A percentile compares a stretch with the other conserved stretches of the same genome.
Evolutionary conservation across 1,140 invertebrate species (phyloP).

Genomic region (Hycleus cichorii): DNA sequence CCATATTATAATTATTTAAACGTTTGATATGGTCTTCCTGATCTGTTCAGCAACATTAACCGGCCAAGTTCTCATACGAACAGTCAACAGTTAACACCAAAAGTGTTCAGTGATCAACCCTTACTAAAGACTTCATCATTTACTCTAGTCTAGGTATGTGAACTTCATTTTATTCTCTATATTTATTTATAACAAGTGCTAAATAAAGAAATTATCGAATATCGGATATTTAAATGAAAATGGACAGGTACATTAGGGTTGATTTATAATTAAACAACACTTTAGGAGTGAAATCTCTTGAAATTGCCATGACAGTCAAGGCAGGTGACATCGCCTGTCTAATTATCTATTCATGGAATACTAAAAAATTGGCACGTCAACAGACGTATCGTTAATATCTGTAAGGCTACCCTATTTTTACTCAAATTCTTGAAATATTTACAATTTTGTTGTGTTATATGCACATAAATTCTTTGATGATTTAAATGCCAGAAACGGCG

Average conservation of each 20-base stretch:
- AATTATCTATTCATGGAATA: constrained; percentile 13
- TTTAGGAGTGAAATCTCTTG: constrained; percentile 1
- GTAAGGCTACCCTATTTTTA: not conserved
- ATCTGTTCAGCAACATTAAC: not conserved
- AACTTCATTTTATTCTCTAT: no score
- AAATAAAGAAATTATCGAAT: no score
- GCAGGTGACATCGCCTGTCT: constrained; percentile 13
- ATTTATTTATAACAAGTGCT: no score
- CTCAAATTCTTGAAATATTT: not conserved
- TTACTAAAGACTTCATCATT: no score
- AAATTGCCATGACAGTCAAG: constrained; percentile 1
- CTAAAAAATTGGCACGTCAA: constrained; percentile 16
- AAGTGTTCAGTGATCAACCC: no score
- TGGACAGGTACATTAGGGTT: constrained; percentile 2
- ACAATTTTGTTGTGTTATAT: not conserved
- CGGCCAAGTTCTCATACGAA: constrained; percentile 3
- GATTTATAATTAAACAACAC: constrained; percentile 8
- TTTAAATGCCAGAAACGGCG: constrained; percentile 2
- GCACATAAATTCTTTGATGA: not conserved
- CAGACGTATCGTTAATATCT: constrained; percentile 5
- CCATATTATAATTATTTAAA: no score
- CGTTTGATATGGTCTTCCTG: constrained; percentile 2
- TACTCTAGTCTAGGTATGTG: no score
- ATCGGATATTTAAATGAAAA: not conserved
- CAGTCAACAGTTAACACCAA: constrained; percentile 1